Conservation (phyloP, 1,140 invertebrate genomes). For the Philotrypesis tridentata region DNA sequence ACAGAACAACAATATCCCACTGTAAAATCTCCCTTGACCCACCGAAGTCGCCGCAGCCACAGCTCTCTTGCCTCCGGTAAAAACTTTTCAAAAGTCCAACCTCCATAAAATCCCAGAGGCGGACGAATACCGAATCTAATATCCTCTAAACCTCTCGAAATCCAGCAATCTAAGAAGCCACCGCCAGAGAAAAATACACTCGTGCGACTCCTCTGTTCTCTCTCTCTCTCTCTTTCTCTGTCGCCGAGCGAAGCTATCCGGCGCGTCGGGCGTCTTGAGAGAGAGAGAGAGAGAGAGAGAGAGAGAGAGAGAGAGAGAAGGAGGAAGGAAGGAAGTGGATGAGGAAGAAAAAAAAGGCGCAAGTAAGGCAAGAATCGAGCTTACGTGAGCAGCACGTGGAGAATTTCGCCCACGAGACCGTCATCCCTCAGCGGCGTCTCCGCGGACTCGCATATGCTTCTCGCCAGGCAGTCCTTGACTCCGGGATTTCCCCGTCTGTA, state of each 20-base stretch:
- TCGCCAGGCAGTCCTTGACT: conserved; percentile 69
- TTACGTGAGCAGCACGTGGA: conserved; percentile 74
- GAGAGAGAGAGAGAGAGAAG: too few species aligned
- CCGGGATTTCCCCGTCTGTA: conserved; percentile 57
- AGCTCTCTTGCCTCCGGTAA: too few species aligned
- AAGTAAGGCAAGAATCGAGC: neutral
- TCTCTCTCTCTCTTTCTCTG: too few species aligned
- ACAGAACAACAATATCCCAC: too few species aligned
- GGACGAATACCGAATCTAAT: neutral
- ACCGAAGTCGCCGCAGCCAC: too few species aligned
- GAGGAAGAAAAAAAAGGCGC: conserved; percentile 8
- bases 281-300: too few species aligned
- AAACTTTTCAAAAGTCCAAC: too few species aligned
- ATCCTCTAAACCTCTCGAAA: neutral
- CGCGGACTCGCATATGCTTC: conserved; percentile 72
- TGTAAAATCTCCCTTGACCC: too few species aligned
- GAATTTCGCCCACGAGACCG: conserved; percentile 72
- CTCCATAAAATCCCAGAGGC: neutral
- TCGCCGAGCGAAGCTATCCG: too few species aligned
- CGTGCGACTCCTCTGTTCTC: too few species aligned
- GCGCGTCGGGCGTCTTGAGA: too few species aligned
- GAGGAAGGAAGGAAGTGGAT: too few species aligned
- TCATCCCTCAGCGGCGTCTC: conserved; percentile 68
- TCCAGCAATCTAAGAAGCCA: neutral
- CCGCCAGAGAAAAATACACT: neutral